These are phyloP conservation scores for Cantharis nigra DNA, from an alignment of 2,888 invertebrate species.

Conservation along the genomic window DNA sequence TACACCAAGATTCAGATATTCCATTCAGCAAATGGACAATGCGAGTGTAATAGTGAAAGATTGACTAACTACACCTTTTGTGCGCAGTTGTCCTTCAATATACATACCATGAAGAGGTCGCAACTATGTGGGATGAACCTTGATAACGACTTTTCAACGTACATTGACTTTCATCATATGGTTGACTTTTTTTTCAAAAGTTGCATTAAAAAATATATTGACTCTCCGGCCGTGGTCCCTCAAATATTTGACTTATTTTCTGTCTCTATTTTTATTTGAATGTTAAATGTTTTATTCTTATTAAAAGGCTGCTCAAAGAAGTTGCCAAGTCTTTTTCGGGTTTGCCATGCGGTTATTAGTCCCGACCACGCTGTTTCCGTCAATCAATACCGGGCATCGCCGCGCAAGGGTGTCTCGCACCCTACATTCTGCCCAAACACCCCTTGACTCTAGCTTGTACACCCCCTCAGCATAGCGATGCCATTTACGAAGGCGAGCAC, in stretches of 20 bases:
- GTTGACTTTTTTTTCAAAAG: background rate
- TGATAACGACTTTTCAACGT: background rate
- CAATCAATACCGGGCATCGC: slow-evolving; percentile 38
- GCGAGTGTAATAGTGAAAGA: background rate
- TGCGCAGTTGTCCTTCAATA: background rate
- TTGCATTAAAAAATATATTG: background rate
- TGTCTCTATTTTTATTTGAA: background rate
- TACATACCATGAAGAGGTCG: background rate
- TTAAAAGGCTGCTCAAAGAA: background rate
- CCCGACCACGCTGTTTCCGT: slow-evolving; percentile 32
- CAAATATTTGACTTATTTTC: background rate
- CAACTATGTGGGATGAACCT: background rate
- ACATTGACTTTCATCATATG: background rate
- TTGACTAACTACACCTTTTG: background rate
- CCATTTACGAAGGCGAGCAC: slow-evolving; percentile 32
- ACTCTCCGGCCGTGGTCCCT: background rate
- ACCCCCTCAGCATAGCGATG: slow-evolving; percentile 27
- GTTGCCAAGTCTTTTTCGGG: slow-evolving; percentile 9
- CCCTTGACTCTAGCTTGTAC: slow-evolving; percentile 16
- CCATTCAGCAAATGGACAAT: background rate
- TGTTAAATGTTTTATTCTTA: background rate
- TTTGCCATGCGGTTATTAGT: slow-evolving; percentile 27
- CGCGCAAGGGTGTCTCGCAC: slow-evolving; percentile 36
- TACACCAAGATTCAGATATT: background rate
- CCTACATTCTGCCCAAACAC: slow-evolving; percentile 26